These are phyloP conservation scores for Bombylius discolor DNA, from an alignment of 2,888 invertebrate genomes.

Conservation along the genomic window DNA sequence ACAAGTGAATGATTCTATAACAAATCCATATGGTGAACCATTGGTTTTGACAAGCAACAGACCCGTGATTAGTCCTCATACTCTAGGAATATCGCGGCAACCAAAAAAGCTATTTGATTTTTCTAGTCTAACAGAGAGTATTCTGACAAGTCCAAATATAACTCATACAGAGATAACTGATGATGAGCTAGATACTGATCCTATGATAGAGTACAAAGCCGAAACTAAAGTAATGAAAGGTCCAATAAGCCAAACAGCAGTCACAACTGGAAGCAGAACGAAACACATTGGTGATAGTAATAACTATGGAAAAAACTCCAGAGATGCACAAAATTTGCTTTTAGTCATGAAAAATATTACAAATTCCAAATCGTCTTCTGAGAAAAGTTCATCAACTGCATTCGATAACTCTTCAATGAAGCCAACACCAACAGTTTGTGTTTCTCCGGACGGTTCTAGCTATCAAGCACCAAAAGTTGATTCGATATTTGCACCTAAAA, in stretches of 20 bases:
- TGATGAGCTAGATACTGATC: conserved; percentile 31
- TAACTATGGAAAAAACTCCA: conserved; percentile 35
- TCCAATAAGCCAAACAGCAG: conserved; percentile 59
- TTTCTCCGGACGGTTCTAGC: conserved; percentile 30
- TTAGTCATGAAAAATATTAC: conserved; percentile 44
- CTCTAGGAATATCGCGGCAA: conserved; percentile 12
- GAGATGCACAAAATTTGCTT: conserved; percentile 40
- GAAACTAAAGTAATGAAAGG: conserved; percentile 65
- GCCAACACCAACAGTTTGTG: conserved; percentile 21
- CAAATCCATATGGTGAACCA: conserved; percentile 32
- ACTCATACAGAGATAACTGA: conserved; percentile 25
- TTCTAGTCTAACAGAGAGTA: conserved; percentile 13
- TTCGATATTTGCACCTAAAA: conserved; percentile 28
- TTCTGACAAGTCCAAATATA: conserved; percentile 6
- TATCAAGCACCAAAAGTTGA: conserved; percentile 33
- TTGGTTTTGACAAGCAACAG: conserved; percentile 28
- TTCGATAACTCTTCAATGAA: background rate
- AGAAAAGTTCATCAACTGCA: conserved; percentile 13
- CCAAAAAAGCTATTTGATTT: conserved; percentile 15
- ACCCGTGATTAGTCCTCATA: conserved; percentile 23
- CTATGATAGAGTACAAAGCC: conserved; percentile 47
- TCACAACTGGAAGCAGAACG: conserved; percentile 38
- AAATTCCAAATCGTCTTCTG: conserved; percentile 25
- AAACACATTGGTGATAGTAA: conserved; percentile 36
- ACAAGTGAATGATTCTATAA: conserved; percentile 22